Evolutionary conservation across 2,797 vertebrate species (phyloP).

Genomic region (Sebastes itinus): DNA sequence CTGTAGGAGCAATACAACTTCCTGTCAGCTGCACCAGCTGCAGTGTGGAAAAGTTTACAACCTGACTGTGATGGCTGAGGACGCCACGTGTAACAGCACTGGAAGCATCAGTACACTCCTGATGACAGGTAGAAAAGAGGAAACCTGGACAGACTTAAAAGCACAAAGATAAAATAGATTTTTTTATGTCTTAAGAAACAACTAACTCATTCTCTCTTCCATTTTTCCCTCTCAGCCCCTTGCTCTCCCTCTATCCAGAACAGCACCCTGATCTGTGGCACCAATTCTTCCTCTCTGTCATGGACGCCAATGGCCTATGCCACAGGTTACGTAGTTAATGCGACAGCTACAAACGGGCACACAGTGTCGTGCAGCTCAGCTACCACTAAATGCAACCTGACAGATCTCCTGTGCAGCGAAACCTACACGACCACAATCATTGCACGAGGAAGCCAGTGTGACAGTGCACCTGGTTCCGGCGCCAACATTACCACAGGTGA

Average conservation of each 20-base stretch:
- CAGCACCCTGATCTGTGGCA: slow-evolving; percentile 61
- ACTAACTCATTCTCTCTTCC: background rate
- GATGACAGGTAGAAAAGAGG: slow-evolving; percentile 66
- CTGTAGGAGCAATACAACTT: slow-evolving; percentile 66
- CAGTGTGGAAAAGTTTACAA: slow-evolving; percentile 76
- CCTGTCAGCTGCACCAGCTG: slow-evolving; percentile 70
- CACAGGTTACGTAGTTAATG: slow-evolving; percentile 55
- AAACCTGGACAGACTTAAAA: background rate
- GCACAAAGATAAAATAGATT: background rate
- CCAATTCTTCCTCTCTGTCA: slow-evolving; percentile 59
- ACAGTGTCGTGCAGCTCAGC: slow-evolving; percentile 48
- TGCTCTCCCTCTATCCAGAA: slow-evolving; percentile 65
- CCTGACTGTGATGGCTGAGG: slow-evolving; percentile 68
- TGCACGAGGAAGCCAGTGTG: slow-evolving; percentile 57
- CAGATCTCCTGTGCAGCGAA: slow-evolving; percentile 65
- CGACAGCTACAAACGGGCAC: slow-evolving; percentile 51
- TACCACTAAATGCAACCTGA: slow-evolving; percentile 52
- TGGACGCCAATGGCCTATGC: slow-evolving; percentile 52
- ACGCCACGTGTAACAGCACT: slow-evolving; percentile 72
- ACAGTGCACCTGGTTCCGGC: slow-evolving; percentile 54
- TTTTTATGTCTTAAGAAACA: background rate
- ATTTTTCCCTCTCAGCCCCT: slow-evolving; percentile 60
- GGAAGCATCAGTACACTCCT: slow-evolving; percentile 36
- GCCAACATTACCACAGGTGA: slow-evolving; percentile 65
- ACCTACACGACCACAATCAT: slow-evolving; percentile 57